A percentile compares a stretch with the other conserved stretches of the same genome.
phyloP scores from a whole-genome alignment of 2,113 vertebrate genomes.

The Misgurnus anguillicaudatus region DNA sequence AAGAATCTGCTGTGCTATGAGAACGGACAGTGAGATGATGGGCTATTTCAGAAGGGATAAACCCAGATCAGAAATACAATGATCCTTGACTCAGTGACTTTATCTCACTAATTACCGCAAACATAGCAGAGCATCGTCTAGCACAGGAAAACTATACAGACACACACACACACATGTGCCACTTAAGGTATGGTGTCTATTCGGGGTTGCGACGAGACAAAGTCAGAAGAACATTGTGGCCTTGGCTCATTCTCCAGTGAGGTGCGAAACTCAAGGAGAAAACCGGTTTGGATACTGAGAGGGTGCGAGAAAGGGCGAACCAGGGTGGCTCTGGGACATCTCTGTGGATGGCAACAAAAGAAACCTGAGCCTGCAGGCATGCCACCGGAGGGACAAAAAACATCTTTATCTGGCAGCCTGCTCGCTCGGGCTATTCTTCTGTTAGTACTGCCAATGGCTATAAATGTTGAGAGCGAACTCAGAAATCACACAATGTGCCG shows the following conservation, averaged over 20 bases:
- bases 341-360: constrained; percentile 79
- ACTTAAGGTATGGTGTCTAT: background rate
- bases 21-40: background rate
- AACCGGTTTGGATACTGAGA: constrained; percentile 54
- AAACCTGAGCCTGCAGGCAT: constrained; percentile 73
- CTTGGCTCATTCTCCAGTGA: constrained; percentile 49
- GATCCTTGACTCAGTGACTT: background rate
- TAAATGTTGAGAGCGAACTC: constrained; percentile 82
- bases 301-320: constrained; percentile 56
- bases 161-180: background rate
- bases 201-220: background rate
- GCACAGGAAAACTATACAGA: background rate
- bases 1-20: background rate
- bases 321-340: constrained; percentile 71
- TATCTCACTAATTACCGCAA: constrained; percentile 10
- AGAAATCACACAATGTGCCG: constrained; percentile 81
- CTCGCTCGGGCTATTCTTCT: constrained; percentile 56
- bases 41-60: constrained; percentile 16
- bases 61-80: constrained; percentile 1
- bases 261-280: constrained; percentile 62
- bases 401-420: constrained; percentile 78
- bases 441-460: constrained; percentile 79
- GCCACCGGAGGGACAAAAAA: constrained; percentile 76
- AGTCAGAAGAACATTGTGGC: constrained; percentile 15
- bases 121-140: background rate